Evolutionary conservation across 1,140 invertebrate genomes (phyloP), one percentile per base, ranked within the genome.

Genomic region (Ephestia elutella): DNA sequence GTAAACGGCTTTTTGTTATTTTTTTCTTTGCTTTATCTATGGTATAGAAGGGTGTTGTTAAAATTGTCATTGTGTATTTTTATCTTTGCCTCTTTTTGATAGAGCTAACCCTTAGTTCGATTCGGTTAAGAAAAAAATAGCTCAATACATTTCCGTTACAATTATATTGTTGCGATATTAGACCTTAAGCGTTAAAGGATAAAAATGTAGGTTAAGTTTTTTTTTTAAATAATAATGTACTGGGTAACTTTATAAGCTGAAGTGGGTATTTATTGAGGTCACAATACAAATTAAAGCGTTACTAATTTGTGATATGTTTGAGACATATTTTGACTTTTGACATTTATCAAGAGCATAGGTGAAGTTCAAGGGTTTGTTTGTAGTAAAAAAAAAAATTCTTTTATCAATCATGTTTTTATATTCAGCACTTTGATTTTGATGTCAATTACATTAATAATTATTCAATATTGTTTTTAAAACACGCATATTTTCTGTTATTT

Each of bases 11-110:
- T 70, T 67, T 75, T 76, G 69, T 73, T 50, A 25, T 63, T 28
- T 67, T 63, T 58, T 62, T 68, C 68, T 60, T 7, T 25, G 49
- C 48, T 69, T 81, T 78, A 75, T 80, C 71, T 82, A 71, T 71
- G 71, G 75, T 71, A 76, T 61, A 65, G 64, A 77, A 68, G 80
- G 78, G 78, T 81, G 71, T 68, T 71, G 76, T 77, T 75, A 78
- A 77, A 76, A 73, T 70, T 78, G 76, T 78, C 76, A 83, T 80
- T 75, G 63, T 68, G 50, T 72, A 72, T 78, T 78, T 80, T 76
- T 80, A 73, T 75, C 70, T 73, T 82, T 80, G 75, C 73, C 80
- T 78, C 72, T 65, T 68, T 77, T 78, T 58, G 28, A 21, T 49
- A 32, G 30, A 32, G 21, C 56, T 62, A 74, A 75, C 73, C 78